Conservation (phyloP, 2,888 invertebrate genomes). For the Tuta absoluta region DNA sequence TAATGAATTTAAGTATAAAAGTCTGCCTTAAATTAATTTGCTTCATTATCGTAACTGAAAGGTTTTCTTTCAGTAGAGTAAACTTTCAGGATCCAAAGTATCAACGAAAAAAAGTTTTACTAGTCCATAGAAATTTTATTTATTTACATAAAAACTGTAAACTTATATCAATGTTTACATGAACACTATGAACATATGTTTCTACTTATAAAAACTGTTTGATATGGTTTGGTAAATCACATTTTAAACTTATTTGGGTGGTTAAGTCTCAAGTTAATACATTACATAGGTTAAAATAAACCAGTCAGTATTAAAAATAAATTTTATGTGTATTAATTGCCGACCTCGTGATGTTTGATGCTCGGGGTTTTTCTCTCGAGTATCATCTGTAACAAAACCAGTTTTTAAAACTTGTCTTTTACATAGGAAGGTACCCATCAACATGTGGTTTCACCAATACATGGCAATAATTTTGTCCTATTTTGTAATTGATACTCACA, state of each 20-base stretch:
- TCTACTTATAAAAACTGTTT: too few species aligned
- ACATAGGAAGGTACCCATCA: neutral
- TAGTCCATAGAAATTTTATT: neutral
- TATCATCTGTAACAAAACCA: slow-evolving; percentile 8
- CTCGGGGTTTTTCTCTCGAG: neutral
- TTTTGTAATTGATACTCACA: slow-evolving; percentile 41
- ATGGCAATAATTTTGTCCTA: neutral
- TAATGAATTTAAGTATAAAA: slow-evolving; percentile 8
- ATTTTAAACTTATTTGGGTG: too few species aligned
- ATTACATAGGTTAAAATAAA: neutral
- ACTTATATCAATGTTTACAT: too few species aligned
- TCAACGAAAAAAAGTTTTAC: neutral
- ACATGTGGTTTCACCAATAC: neutral
- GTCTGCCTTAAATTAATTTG: slow-evolving; percentile 2
- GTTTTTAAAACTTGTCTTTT: too few species aligned
- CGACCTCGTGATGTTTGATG: slow-evolving; percentile 6
- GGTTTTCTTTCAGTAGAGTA: neutral
- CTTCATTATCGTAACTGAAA: neutral
- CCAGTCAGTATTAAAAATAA: neutral
- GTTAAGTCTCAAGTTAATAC: too few species aligned
- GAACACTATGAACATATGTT: too few species aligned
- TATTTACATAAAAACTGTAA: neutral
- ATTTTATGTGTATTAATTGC: neutral
- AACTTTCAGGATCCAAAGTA: too few species aligned
- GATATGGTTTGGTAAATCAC: too few species aligned